Base-by-base conservation (phyloP, 2,888 invertebrate species). In the Cephus pulcher region DNA sequence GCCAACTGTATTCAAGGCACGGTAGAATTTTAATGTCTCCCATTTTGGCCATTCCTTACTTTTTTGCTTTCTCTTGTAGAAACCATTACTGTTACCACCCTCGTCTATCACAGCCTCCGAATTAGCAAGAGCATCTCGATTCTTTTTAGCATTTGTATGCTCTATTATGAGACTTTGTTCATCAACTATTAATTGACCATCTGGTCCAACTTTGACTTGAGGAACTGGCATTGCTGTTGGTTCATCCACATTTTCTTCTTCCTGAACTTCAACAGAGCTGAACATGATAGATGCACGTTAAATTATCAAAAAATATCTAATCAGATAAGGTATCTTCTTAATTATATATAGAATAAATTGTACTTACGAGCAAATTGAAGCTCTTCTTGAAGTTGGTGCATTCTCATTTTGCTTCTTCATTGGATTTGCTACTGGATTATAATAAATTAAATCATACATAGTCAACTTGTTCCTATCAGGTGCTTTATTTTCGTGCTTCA, bases 381-480 rank as follows among this genome's bases (percentile, higher is more conserved):
- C 11, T 80, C 79, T 84, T 80, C 81, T 84, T 6, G 77, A 23
- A 75, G 70, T 34, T 30, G 77, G 23, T 71, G 76, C 32, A 9
- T 86, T 81, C 35, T 84, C 82, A 35, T 86, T 86, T 34, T 83
- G 75, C 73, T 82, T 84, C 35, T 87, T 93, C 93, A 97, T 96
- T 4, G 96, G 96, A 92, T 96, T 96, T 15, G 94, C 93, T 1
- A 93, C 91, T 6, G 98, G 98, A 92, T 98, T 98, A 92, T 97
- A 98, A 92, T 96, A 97, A 87, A 98, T 97, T 76, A 98, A 94
- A 92, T 98, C 98, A 84, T 96, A 96, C 97, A 98, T 98, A 74
- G 96, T 98, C 83, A 98, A 94, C 82, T 93, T 93, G 0, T 94
- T 93, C 78, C 95, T 95, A 83, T 95, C 95, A 0, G 94, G 94